phyloP scores from a whole-genome alignment of 2,113 vertebrate species.

The Myanophis thanlyinensis region DNA sequence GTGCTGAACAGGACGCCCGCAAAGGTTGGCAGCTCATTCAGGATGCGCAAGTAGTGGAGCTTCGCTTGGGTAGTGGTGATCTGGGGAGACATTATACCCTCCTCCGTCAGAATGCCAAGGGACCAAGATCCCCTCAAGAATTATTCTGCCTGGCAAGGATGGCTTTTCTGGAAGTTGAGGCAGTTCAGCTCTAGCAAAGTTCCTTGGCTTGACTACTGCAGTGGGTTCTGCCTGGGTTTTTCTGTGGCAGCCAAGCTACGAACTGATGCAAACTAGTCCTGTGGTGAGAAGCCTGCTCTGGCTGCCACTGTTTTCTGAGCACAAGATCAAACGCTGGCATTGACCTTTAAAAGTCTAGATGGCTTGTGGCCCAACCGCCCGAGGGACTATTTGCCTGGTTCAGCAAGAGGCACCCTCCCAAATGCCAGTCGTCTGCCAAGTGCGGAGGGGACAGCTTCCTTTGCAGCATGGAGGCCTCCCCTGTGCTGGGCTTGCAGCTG shows the following conservation, averaged over 20 bases:
- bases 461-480: background rate
- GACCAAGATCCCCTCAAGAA: background rate
- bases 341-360: background rate
- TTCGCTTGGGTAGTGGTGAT: constrained; percentile 93
- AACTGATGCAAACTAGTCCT: background rate
- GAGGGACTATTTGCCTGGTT: background rate
- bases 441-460: background rate
- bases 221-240: background rate
- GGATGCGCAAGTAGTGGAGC: constrained; percentile 94
- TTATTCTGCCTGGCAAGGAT: background rate
- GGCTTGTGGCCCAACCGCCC: background rate
- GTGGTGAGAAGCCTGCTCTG: background rate
- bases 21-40: constrained; percentile 96
- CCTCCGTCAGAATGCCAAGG: background rate
- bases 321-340: background rate
- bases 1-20: constrained; percentile 95
- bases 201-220: background rate
- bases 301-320: background rate
- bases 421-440: background rate
- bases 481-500: background rate
- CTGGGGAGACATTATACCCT: constrained; percentile 65
- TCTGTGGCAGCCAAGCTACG: background rate
- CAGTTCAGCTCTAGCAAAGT: background rate
- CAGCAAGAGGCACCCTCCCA: background rate
- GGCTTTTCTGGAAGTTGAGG: background rate